These are phyloP conservation scores for Monoplex corrugatus DNA, from an alignment of 2,888 invertebrate genomes.

Conservation along the genomic window DNA sequence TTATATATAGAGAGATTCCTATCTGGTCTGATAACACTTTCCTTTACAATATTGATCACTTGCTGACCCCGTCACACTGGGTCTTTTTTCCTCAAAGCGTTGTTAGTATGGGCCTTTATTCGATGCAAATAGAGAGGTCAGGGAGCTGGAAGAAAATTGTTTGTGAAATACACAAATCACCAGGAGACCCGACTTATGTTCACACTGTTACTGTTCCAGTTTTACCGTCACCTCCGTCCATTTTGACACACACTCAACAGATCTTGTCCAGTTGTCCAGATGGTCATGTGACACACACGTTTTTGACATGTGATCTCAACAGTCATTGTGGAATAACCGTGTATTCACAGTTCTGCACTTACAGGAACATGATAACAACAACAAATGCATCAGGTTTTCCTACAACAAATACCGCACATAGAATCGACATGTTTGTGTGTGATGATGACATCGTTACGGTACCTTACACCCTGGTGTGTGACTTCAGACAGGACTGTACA, in stretches of 20 bases:
- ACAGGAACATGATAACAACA: no score
- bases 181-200: neutral
- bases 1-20: neutral
- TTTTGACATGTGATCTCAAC: neutral
- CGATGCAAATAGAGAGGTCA: neutral
- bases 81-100: neutral
- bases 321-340: neutral
- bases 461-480: neutral
- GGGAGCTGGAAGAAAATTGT: neutral
- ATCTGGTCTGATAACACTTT: neutral
- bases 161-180: neutral
- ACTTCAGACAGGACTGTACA: neutral
- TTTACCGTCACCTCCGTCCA: neutral
- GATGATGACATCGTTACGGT: neutral
- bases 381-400: neutral
- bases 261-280: neutral
- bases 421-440: neutral
- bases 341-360: neutral
- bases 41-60: neutral
- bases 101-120: neutral
- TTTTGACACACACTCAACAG: neutral
- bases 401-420: neutral
- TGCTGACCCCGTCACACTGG: neutral
- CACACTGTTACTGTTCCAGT: neutral
- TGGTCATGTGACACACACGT: neutral